Base-by-base conservation (phyloP, 2,113 vertebrate genomes). In the Tautogolabrus adspersus region DNA sequence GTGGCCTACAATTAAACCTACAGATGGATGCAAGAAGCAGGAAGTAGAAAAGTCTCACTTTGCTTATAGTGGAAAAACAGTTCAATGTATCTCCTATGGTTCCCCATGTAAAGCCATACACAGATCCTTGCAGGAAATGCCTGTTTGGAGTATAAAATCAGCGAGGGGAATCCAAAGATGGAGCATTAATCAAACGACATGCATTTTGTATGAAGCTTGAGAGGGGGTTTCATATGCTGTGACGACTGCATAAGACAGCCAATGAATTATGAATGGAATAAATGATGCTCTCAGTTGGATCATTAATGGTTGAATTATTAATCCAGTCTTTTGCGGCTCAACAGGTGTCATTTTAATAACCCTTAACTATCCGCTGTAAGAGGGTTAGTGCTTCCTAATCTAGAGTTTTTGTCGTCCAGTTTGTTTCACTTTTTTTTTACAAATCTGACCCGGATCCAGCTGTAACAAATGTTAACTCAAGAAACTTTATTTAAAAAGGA, bases 261-360 rank as follows among this genome's bases (percentile, higher is more conserved):
- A 34, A 61, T 92, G 40, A 87, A 91, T 91, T 82, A 90, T 90
- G 42, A 58, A 89, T 82, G 22, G 82, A 83, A 81, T 85, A 81
- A 90, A 81, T 82, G 80, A 88, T 82, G 80, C 40, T 77, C 83
- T 79, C 82, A 46, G 66, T 60, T 66, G 72, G 78, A 70, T 88
- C 80, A 66, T 89, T 87, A 81, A 80, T 62, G 66, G 7, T 30
- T 82, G 15, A 87, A 89, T 81, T 80, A 86, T 83, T 88, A 66
- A 86, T 76, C 9, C 65, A 12, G 10, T 46, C 10, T 3, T 21
- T 46, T 47, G 34, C 66, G 6, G 49, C 13, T 65, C 37, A n/a
- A n/a, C n/a, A 61, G 78, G 61, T 70, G 38, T 69, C 26, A 77
- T 46, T 63, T 38, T 16, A 52, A 44, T 46, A 26, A 63, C 34